Evolutionary conservation across 92 coral and sea anemone genomes (phyloP).

Genomic region (Montipora capitata): DNA sequence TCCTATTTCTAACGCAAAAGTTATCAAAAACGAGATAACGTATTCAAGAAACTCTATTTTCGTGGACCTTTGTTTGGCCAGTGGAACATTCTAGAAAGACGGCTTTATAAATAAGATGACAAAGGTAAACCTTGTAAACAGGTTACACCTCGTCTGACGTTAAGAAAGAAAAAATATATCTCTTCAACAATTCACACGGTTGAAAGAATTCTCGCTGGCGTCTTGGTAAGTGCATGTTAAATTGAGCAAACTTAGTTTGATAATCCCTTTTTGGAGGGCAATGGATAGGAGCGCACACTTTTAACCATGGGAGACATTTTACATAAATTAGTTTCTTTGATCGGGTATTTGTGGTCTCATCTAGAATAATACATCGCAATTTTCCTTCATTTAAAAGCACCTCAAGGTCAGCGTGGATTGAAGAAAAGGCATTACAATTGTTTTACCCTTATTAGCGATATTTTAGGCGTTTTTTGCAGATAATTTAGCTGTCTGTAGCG

Average conservation of each 20-base stretch:
- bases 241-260: not conserved
- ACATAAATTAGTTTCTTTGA: not conserved
- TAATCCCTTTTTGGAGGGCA: not conserved
- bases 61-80: conserved; percentile 32
- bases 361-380: not conserved
- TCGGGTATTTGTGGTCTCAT: not conserved
- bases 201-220: not conserved
- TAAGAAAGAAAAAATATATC: not conserved
- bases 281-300: not conserved
- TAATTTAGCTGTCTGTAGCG: not conserved
- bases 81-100: conserved; percentile 45
- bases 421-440: not conserved
- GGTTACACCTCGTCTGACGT: not conserved
- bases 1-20: conserved; percentile 47
- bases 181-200: not conserved
- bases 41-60: conserved; percentile 33
- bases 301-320: not conserved
- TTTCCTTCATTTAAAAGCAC: not conserved
- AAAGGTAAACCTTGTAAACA: conserved; percentile 20
- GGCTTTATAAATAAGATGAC: not conserved
- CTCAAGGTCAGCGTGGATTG: not conserved
- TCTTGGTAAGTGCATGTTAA: not conserved
- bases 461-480: not conserved
- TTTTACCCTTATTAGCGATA: not conserved
- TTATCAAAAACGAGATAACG: conserved; percentile 36